phyloP scores from a whole-genome alignment of 1,140 invertebrate species.

The Atopsyche davidsoni region DNA sequence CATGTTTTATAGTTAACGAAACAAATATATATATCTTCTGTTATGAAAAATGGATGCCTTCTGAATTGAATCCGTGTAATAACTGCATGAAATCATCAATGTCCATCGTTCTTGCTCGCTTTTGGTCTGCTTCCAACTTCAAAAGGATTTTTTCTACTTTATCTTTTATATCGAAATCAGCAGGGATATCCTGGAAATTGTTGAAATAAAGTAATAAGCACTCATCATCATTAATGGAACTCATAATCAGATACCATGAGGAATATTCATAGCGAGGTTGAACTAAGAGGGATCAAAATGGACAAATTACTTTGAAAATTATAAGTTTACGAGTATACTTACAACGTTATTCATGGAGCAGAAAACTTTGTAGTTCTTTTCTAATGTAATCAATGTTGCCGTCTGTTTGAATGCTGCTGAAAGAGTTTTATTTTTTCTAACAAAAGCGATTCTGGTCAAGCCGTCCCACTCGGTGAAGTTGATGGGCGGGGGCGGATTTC shows the following conservation, averaged over 20 bases:
- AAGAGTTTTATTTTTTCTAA: slow-evolving; percentile 93
- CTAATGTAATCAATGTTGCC: slow-evolving; percentile 73
- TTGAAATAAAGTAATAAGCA: too few species aligned
- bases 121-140: slow-evolving; percentile 61
- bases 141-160: slow-evolving; percentile 73
- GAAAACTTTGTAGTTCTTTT: slow-evolving; percentile 88
- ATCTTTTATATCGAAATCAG: slow-evolving; percentile 80
- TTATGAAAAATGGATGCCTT: slow-evolving; percentile 80
- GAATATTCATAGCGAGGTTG: too few species aligned
- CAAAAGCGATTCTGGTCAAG: slow-evolving; percentile 88
- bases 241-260: too few species aligned
- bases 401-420: slow-evolving; percentile 79
- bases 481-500: slow-evolving; percentile 92
- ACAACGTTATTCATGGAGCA: slow-evolving; percentile 85
- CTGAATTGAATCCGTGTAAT: slow-evolving; percentile 79
- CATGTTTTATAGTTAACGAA: too few species aligned
- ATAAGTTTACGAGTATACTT: too few species aligned
- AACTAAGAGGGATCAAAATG: too few species aligned
- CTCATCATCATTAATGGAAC: too few species aligned
- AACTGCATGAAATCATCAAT: slow-evolving; percentile 92
- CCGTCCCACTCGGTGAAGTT: slow-evolving; percentile 99
- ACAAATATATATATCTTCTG: neutral
- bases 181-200: slow-evolving; percentile 63
- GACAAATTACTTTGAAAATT: too few species aligned
- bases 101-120: slow-evolving; percentile 89